Base-by-base conservation (phyloP, 2,797 vertebrate genomes). In the Myripristis jacobus region DNA sequence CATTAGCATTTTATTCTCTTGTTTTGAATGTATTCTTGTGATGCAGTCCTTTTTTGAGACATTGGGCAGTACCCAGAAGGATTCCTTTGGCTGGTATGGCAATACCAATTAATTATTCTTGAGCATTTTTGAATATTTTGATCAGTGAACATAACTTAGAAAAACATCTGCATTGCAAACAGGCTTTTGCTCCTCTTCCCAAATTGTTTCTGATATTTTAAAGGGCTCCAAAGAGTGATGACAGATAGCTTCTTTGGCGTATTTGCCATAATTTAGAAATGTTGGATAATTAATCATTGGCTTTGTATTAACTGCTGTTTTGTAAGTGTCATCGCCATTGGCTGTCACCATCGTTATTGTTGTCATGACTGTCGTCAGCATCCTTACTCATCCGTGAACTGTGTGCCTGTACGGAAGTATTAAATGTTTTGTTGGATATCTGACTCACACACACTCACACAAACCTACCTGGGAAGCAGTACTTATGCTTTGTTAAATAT, bases 361-460 rank as follows among this genome's bases (percentile, higher is more conserved):
- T 27, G 11, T 52, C 47, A 22, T 48, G 21, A 22, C 1, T 27
- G 50, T 27, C 50, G 21, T 52, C 50, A 27, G 7, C 21, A 1
- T 25, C 2, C 21, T 52, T 13, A 52, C 13, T 22, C 21, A 24
- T 52, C 50, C 24, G 7, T 52, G 4, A 52, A 25, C 11, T 52
- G 50, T 52, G 12, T 13, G 50, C 13, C 50, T 52, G 13, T 24
- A 15, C 2, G 13, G 13, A 51, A 25, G 19, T 25, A 25, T 52
- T 48, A 10, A 12, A 19, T 19, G 19, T 6, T 48, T 48, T 48
- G 7, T 10, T 7, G 16, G 6, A 3, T 18, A 38, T 27, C n/a
- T 55, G 68, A 78, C 51, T 78, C 60, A 69, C 58, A 36, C 22
- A 21, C 52, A 22, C 15, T 8, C 6, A 57, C 18, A 69, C 24